Base-by-base conservation (phyloP, 2,113 vertebrate species). In the Ceyx margarethae region DNA sequence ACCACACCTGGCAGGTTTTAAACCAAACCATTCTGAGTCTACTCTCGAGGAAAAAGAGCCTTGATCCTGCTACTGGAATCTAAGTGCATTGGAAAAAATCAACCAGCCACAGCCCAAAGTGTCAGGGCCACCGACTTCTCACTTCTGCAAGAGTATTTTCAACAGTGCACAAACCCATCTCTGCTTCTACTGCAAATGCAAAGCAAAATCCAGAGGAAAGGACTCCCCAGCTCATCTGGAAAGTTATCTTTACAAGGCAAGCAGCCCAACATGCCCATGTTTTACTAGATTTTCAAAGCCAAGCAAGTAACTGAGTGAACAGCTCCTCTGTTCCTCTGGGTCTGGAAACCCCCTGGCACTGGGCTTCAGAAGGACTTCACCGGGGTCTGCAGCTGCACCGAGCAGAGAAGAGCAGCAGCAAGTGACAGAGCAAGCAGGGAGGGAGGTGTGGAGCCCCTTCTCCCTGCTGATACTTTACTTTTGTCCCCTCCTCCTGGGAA, bases 401-500 rank as follows among this genome's bases (percentile, higher is more conserved):
- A 57, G 62, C 54, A 87, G 60, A 43, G 54, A 94, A 65, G 40
- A 40, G 46, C 1, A 17, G 42, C 46, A 80, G 37, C 73, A 76
- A 86, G 33, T 15, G 87, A 43, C 35, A 69, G 0, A 3, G 66
- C 62, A 37, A 37, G 37, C 37, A 37, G 37, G 37, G 37, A 37
- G 37, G 37, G 37, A 37, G 37, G 37, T 37, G 37, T 37, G 37
- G 37, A 37, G 37, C 37, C 37, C 37, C 37, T 37, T 37, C 37
- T 37, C 83, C 87, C 20, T 78, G 88, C 94, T 94, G 96, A 98
- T 98, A 98, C 98, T 97, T 99, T 97, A 99, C 99, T 99, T 98
- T 99, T 99, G 97, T 99, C 99, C 95, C 98, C 98, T 98, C 99
- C 99, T 96, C 99, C 99, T 21, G 99, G 99, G 95, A 99, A 99